Conservation (phyloP, 2,113 vertebrate genomes). For the Benitochromis conjunctus region DNA sequence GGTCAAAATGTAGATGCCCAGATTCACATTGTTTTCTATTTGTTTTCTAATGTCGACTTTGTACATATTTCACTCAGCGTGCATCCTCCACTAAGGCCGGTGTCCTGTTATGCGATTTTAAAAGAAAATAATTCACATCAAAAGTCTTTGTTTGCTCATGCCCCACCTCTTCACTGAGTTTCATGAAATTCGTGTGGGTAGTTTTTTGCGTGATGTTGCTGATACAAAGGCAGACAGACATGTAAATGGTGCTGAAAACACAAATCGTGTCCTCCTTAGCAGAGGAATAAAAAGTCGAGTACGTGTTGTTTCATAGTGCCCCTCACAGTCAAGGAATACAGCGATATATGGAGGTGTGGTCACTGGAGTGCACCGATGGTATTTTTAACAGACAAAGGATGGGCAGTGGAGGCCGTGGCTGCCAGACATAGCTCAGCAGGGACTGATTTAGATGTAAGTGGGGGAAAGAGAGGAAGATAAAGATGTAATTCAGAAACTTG, state of each 20-base stretch:
- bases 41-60: neutral
- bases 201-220: neutral
- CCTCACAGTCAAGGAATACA: neutral
- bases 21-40: neutral
- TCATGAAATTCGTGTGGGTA: neutral
- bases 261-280: neutral
- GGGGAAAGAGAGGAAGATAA: conserved; percentile 31
- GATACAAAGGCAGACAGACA: neutral
- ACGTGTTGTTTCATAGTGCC: neutral
- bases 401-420: neutral
- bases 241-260: neutral
- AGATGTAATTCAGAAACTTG: conserved; percentile 47
- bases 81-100: neutral
- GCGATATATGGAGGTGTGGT: neutral
- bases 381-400: conserved; percentile 18
- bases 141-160: neutral
- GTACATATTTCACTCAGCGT: neutral
- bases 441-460: conserved; percentile 28
- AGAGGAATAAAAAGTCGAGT: neutral
- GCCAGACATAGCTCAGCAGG: neutral
- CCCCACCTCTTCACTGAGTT: neutral
- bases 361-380: neutral
- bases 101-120: neutral
- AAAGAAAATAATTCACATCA: neutral
- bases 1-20: neutral